Conservation (phyloP, 2,888 invertebrate species). For the Pterostichus niger region DNA sequence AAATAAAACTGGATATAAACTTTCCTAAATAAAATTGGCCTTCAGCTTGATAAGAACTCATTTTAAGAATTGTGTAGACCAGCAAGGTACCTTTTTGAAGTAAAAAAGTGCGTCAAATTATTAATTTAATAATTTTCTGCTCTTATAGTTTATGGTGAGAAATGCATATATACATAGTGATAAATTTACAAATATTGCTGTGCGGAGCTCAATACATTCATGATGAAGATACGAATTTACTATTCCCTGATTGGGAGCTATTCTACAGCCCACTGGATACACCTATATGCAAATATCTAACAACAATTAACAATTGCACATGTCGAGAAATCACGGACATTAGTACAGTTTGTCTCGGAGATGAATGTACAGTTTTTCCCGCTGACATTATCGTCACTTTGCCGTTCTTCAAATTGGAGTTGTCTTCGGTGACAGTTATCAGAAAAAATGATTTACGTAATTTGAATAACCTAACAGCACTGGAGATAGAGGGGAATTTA, state of each 20-base stretch:
- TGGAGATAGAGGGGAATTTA: slow-evolving; percentile 80
- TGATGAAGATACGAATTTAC: slow-evolving; percentile 23
- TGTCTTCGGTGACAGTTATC: slow-evolving; percentile 77
- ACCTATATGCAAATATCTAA: background rate
- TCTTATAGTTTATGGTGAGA: background rate
- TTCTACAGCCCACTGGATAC: slow-evolving; percentile 35
- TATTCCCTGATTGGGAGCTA: slow-evolving; percentile 28
- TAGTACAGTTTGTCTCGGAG: slow-evolving; percentile 79
- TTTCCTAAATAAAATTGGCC: too few relatives aligned
- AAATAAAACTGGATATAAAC: too few relatives aligned
- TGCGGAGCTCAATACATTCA: slow-evolving; percentile 1
- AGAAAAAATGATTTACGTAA: slow-evolving; percentile 76
- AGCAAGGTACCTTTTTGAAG: too few relatives aligned
- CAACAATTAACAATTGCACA: slow-evolving; percentile 73
- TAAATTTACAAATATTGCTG: background rate
- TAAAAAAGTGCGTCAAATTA: too few relatives aligned
- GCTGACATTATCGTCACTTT: slow-evolving; percentile 76
- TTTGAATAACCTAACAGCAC: slow-evolving; percentile 75
- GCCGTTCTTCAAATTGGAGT: slow-evolving; percentile 77
- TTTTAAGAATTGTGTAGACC: too few relatives aligned
- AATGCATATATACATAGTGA: background rate
- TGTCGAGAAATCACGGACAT: slow-evolving; percentile 77
- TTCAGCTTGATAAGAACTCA: too few relatives aligned
- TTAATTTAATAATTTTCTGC: background rate
- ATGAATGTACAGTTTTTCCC: slow-evolving; percentile 79